Evolutionary conservation across 2,888 invertebrate genomes (phyloP).

Genomic region (Oscheius onirici): DNA sequence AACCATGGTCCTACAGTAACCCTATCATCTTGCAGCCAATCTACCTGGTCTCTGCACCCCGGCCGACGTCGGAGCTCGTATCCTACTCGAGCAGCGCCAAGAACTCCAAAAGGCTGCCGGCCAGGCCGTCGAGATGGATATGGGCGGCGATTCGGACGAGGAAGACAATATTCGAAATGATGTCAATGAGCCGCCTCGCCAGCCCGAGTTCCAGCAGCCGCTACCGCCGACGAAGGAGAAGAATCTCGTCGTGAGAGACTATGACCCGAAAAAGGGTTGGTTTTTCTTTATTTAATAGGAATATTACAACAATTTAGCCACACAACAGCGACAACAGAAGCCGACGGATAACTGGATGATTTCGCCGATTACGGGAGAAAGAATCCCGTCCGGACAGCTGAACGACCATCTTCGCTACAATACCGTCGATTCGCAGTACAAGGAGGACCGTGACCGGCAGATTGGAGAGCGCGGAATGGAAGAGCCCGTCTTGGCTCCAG

Average conservation of each 20-base stretch:
- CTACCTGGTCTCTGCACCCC: slow-evolving; percentile 75
- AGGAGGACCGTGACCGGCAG: slow-evolving; percentile 93
- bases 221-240: slow-evolving; percentile 72
- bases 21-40: slow-evolving; percentile 71
- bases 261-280: slow-evolving; percentile 88
- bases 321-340: slow-evolving; percentile 24
- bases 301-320: slow-evolving; percentile 18
- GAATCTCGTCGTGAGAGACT: slow-evolving; percentile 75
- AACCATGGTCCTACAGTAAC: no score
- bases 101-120: slow-evolving; percentile 62
- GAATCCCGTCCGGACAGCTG: slow-evolving; percentile 94
- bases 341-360: slow-evolving; percentile 81
- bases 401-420: slow-evolving; percentile 90
- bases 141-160: slow-evolving; percentile 68
- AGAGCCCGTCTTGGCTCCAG: slow-evolving; percentile 83
- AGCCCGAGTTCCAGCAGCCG: slow-evolving; percentile 75
- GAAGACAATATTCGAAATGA: slow-evolving; percentile 39
- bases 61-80: slow-evolving; percentile 75
- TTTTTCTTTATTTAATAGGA: background rate
- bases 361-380: slow-evolving; percentile 97
- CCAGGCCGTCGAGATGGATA: slow-evolving; percentile 69
- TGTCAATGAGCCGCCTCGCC: slow-evolving; percentile 5
- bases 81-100: slow-evolving; percentile 74
- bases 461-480: slow-evolving; percentile 74
- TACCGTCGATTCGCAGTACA: slow-evolving; percentile 75